Evolutionary conservation across 2,797 vertebrate species (phyloP).

Genomic region (Gambelia wislizenii): DNA sequence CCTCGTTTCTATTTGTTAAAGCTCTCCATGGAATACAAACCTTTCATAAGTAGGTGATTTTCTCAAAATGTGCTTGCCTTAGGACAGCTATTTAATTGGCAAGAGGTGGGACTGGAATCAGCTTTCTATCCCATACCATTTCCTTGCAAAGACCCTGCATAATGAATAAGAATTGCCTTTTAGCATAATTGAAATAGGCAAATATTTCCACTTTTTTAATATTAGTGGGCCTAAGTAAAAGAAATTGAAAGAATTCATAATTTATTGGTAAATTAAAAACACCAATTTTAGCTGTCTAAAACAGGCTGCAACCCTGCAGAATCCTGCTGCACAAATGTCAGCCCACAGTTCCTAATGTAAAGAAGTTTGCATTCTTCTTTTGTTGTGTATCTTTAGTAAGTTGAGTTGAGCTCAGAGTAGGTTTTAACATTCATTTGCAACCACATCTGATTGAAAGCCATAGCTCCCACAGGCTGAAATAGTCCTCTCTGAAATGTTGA

Average conservation of each 20-base stretch:
- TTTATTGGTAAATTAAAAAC: not conserved
- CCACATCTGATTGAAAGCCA: not conserved
- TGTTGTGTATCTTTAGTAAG: too few species aligned
- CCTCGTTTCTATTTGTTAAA: constrained; percentile 63
- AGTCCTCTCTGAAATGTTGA: not conserved
- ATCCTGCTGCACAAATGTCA: not conserved
- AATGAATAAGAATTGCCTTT: constrained; percentile 68
- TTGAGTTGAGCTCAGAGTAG: not conserved
- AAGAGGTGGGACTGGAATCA: constrained; percentile 42
- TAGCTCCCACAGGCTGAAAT: not conserved
- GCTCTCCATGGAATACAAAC: constrained; percentile 64
- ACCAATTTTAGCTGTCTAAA: not conserved
- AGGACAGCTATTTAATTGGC: constrained; percentile 67
- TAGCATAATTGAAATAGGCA: constrained; percentile 69
- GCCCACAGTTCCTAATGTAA: not conserved
- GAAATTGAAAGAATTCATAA: not conserved
- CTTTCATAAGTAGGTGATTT: constrained; percentile 68
- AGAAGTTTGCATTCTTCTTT: not conserved
- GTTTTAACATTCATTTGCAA: not conserved
- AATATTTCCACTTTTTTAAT: constrained; percentile 48
- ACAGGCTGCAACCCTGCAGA: not conserved
- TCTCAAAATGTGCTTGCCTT: constrained; percentile 65
- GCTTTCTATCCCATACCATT: constrained; percentile 52
- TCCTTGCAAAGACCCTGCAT: constrained; percentile 50
- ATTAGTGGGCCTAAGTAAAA: constrained; percentile 36